A percentile compares a stretch with the other conserved stretches of the same genome.
phyloP scores from a whole-genome alignment of 2,113 vertebrate species.

The Dipodomys ordii region DNA sequence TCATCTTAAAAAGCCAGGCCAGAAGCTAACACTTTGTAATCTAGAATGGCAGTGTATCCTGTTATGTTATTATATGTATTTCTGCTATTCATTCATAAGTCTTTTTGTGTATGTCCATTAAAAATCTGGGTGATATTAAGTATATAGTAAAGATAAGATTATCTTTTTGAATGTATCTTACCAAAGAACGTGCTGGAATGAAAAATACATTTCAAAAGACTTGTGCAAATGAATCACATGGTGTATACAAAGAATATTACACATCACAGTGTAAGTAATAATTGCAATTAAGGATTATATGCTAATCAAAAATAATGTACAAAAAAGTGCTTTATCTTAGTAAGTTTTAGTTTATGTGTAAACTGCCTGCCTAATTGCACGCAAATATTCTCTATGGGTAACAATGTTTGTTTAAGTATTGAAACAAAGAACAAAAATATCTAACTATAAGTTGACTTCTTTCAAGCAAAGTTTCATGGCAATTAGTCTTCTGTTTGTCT shows the following conservation, averaged over 20 bases:
- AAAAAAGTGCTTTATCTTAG: neutral
- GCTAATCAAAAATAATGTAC: neutral
- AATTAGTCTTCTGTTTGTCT: neutral
- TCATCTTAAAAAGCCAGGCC: neutral
- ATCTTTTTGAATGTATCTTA: neutral
- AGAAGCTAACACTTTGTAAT: neutral
- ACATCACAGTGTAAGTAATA: neutral
- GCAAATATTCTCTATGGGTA: neutral
- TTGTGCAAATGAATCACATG: neutral
- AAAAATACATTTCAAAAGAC: neutral
- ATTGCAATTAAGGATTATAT: neutral
- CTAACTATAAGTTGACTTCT: neutral
- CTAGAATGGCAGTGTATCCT: neutral
- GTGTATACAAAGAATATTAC: neutral
- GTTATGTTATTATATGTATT: neutral
- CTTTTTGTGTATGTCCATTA: neutral
- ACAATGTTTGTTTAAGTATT: neutral
- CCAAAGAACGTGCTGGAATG: neutral
- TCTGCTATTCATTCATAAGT: neutral
- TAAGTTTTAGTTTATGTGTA: neutral
- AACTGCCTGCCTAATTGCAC: neutral
- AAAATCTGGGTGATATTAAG: neutral
- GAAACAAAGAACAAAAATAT: neutral
- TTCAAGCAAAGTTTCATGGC: neutral
- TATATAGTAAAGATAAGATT: neutral